These are phyloP conservation scores for Malurus elegans DNA, from an alignment of 2,113 vertebrate genomes.

Conservation along the genomic window DNA sequence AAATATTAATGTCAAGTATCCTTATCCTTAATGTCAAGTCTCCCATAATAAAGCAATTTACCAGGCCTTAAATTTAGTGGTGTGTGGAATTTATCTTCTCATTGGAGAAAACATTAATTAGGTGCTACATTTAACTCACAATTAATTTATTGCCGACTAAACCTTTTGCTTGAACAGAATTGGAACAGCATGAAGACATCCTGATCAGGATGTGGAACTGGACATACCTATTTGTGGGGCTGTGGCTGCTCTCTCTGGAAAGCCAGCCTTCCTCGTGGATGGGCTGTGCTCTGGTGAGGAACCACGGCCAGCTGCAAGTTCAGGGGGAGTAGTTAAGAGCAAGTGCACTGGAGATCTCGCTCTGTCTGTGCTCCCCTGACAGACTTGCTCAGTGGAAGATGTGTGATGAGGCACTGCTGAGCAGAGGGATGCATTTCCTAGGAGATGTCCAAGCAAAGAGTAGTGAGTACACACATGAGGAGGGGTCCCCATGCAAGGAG, in stretches of 20 bases:
- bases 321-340: conserved; percentile 72
- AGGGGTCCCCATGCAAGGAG: background rate
- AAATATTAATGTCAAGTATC: background rate
- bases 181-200: background rate
- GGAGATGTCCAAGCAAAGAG: background rate
- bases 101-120: background rate
- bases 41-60: background rate
- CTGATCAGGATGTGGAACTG: background rate
- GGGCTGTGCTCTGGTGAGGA: background rate
- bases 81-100: background rate
- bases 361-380: background rate
- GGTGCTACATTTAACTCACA: background rate
- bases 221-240: conserved; percentile 6
- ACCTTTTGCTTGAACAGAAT: background rate
- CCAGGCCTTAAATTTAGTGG: background rate
- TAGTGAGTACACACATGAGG: background rate
- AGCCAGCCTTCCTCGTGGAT: background rate
- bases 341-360: conserved; percentile 78
- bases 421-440: background rate
- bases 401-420: background rate
- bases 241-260: background rate
- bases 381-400: conserved; percentile 39
- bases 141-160: background rate
- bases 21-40: too few species aligned
- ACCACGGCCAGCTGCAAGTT: background rate